Conservation (phyloP, 2,113 vertebrate species). For the Bucco capensis region DNA sequence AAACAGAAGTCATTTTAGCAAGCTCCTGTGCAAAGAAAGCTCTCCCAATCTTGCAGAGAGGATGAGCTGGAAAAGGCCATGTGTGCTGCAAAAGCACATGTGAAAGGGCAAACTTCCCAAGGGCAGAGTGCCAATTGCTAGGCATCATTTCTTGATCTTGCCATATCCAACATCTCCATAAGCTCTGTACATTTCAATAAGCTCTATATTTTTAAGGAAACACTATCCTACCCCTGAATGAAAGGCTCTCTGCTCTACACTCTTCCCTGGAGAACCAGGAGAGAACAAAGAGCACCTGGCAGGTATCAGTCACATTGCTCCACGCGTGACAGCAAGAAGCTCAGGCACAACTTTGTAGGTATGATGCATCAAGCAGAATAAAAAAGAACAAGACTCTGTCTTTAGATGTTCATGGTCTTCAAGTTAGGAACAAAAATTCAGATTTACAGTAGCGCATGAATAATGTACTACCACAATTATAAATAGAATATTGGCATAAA, state of each 20-base stretch:
- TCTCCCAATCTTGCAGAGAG: not conserved
- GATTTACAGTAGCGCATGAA: not conserved
- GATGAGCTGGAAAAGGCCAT: not conserved
- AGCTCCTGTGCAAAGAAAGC: not conserved
- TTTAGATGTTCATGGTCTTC: not conserved
- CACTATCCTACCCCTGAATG: not conserved
- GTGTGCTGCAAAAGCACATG: not conserved
- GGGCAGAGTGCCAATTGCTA: not conserved
- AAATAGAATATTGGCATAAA: not conserved
- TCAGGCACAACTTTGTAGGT: not conserved
- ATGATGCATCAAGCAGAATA: accelerated
- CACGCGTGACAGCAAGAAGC: not conserved
- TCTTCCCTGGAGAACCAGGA: not conserved
- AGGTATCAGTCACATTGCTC: not conserved
- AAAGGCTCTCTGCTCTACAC: not conserved
- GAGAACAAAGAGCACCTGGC: not conserved
- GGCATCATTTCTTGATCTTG: not conserved
- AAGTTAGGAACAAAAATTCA: not conserved
- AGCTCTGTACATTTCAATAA: not conserved
- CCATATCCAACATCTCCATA: not conserved
- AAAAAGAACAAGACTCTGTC: not conserved
- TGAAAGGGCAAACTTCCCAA: not conserved
- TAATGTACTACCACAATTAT: not conserved
- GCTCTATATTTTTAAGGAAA: not conserved
- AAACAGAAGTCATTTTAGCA: not conserved